Percentiles rank a stretch among this genome's conserved stretches.
These are phyloP conservation scores for Volucella zonaria DNA, from an alignment of 2,888 invertebrate genomes.

Conservation along the genomic window DNA sequence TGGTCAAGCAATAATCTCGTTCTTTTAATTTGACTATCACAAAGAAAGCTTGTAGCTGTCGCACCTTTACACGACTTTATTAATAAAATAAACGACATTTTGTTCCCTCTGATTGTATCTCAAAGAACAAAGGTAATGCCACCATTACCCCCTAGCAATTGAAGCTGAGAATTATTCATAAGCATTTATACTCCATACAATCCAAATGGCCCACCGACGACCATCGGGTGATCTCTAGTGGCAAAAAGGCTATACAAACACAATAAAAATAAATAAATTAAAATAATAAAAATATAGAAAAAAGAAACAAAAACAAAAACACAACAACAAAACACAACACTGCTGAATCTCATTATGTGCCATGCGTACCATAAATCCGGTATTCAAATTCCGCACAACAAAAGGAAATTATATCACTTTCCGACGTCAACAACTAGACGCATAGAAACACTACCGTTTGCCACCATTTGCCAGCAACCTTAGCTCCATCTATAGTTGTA, in stretches of 20 bases:
- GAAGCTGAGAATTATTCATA: constrained; percentile 36
- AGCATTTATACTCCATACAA: background rate
- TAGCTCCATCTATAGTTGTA: constrained; percentile 10
- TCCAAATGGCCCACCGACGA: background rate
- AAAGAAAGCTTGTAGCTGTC: background rate
- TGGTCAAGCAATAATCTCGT: too few relatives aligned
- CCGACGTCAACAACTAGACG: constrained; percentile 46
- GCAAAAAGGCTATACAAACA: constrained; percentile 18
- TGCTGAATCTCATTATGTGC: constrained; percentile 70
- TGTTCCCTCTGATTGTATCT: constrained; percentile 14
- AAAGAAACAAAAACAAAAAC: constrained; percentile 7
- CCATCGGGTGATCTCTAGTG: background rate
- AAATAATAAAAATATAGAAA: constrained; percentile 7
- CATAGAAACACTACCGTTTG: constrained; percentile 9
- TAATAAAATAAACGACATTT: background rate
- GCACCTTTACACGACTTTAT: background rate
- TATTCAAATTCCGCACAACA: constrained; percentile 70
- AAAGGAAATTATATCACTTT: constrained; percentile 70
- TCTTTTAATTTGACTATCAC: too few relatives aligned
- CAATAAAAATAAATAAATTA: background rate
- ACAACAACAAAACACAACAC: constrained; percentile 18
- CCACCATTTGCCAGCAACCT: background rate
- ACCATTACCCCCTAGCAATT: constrained; percentile 9
- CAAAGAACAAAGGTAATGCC: background rate
- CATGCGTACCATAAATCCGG: constrained; percentile 72